Conservation (phyloP, 2,797 vertebrate species). For the Myotis pilosus region DNA sequence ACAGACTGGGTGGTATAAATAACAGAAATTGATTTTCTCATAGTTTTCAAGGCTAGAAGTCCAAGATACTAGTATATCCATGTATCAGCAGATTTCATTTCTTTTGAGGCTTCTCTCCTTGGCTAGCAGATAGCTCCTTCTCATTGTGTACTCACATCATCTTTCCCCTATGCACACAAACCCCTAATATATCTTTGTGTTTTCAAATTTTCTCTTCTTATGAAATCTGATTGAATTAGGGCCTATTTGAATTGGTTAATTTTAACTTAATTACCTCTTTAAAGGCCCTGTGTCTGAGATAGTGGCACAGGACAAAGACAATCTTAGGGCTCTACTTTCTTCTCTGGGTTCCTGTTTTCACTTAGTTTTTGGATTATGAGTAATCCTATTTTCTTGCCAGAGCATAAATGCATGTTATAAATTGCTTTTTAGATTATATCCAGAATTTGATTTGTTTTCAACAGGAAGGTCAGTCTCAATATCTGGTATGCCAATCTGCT, state of each 20-base stretch:
- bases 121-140: not conserved
- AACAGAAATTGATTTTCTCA: not conserved
- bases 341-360: not conserved
- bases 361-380: not conserved
- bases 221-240: not conserved
- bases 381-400: not conserved
- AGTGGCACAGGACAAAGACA: not conserved
- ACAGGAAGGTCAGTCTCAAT: not conserved
- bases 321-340: not conserved
- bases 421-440: not conserved
- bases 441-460: conserved; percentile 23
- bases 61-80: not conserved
- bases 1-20: not conserved
- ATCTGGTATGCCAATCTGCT: not conserved
- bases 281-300: not conserved
- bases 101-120: not conserved
- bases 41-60: not conserved
- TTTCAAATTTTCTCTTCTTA: not conserved
- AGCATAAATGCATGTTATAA: not conserved
- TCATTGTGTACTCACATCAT: not conserved
- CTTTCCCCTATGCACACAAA: not conserved
- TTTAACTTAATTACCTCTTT: not conserved
- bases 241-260: not conserved
- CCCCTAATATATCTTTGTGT: not conserved
- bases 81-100: not conserved